Base-by-base conservation (phyloP, 2,888 invertebrate species). In the Euphydryas editha region DNA sequence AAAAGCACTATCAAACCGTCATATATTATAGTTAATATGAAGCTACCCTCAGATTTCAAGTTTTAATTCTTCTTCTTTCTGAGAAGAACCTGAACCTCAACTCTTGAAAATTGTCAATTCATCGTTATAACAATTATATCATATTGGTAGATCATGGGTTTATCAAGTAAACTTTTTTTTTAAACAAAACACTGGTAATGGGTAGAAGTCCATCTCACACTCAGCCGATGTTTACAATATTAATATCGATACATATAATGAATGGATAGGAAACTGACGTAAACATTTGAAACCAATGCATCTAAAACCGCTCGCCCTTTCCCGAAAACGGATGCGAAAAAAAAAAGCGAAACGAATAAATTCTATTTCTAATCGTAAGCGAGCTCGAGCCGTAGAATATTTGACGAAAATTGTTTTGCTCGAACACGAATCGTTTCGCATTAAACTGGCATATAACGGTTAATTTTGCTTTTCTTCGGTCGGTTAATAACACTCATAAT, bases 381-480 rank as follows among this genome's bases (percentile, higher is more conserved):
- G 10, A 15, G 24, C 15, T 21, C 15, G 49, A 51, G 0, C 49
- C 49, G 49, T 51, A 15, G 49, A 21, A 21, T 51, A 51, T 24
- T 51, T 24, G 49, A 24, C 21, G 21, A 51, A 51, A 51, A 51
- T 24, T 20, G n/a, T 51, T 51, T 51, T 24, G 20, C 15, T n/a
- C 49, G 46, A 18, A 46, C 17, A 17, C 21, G n/a, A 11, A 51
- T 24, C 7, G 8, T 51, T 46, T 51, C 15, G 49, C 24, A 1
- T 1, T 7, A 6, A 51, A 51, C 15, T 11, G 15, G 8, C 1
- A 20, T n/a, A 7, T 51, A 24, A 51, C 49, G 15, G 24, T 51
- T 51, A 2, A 2, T 18, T 3, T 15, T 7, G 7, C 15, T 11
- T 51, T 51, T 49, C 15, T 49, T 44, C 15, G n/a, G 42, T 15